Evolutionary conservation across 1,140 invertebrate genomes (phyloP), one percentile per base, ranked within the genome.

Genomic region (Lepidotrigona ventralis): DNA sequence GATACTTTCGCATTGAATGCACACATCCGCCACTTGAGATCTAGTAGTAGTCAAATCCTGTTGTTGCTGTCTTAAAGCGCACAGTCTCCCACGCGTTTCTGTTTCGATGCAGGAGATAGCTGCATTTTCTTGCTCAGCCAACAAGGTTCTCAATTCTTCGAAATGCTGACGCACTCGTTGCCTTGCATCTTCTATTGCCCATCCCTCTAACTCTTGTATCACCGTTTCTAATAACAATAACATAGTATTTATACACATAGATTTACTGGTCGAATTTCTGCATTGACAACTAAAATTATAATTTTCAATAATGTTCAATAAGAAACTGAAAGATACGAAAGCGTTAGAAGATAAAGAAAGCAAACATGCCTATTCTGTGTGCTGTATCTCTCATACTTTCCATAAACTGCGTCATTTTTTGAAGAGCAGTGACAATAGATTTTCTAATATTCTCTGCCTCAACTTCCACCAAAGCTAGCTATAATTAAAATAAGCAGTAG

Each of bases 341-440:
- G 19, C 21, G n/a, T 64, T 64, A 29, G n/a, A 53, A n/a, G n/a
- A 51, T 26, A 80, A 23, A 78, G 17, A 81, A 8, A 63, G 29
- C 33, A 46, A 46, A 56, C 84, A 85, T 91, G 92, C 94, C 94
- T 85, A 96, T 91, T 89, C 94, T 94, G 51, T 95, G 93, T 23
- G 94, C 94, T 5, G 95, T 95, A 76, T 96, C 95, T 79, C 93
- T 94, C 84, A 96, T 95, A 84, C 95, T 95, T 88, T 96, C 95
- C 87, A 95, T 95, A 88, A 96, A 95, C 75, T 95, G 95, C 54
- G 94, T 95, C 89, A 96, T 94, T 74, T 95, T 94, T 73, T 94
- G 94, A 6, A 95, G 90, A 58, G 95, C 95, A 82, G 90, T 92
- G 26, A 94, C 92, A 33, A 96, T 94, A 19, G 94, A 93, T 53